A percentile compares a stretch with the other conserved stretches of the same genome.
These are phyloP conservation scores for Lanistes nyassanus DNA, from an alignment of 1,140 invertebrate species.

Conservation along the genomic window DNA sequence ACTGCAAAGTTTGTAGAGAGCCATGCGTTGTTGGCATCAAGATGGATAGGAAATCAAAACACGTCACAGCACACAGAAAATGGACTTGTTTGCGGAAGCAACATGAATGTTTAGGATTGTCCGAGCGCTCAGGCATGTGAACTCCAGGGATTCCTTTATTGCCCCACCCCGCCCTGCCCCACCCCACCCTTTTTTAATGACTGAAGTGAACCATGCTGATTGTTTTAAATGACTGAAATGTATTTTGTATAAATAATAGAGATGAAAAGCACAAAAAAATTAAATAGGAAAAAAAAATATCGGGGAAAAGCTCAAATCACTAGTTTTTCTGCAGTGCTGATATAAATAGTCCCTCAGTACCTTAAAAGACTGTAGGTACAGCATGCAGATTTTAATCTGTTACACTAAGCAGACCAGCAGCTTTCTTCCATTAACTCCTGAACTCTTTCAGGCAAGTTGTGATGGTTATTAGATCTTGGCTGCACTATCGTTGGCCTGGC, in stretches of 20 bases:
- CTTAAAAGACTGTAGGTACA: no score
- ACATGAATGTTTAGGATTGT: constrained; percentile 10
- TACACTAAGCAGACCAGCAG: no score
- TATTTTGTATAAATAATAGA: constrained; percentile 30
- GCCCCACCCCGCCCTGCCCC: no score
- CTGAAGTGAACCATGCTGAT: background rate
- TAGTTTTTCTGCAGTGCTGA: constrained; percentile 20
- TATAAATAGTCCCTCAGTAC: background rate
- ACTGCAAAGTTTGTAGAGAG: background rate
- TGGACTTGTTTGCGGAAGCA: constrained; percentile 20
- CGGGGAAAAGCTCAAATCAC: constrained; percentile 35
- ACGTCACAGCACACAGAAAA: background rate
- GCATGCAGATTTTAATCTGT: no score
- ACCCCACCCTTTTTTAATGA: background rate
- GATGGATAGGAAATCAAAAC: no score
- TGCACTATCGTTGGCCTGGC: no score
- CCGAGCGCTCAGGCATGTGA: constrained; percentile 1
- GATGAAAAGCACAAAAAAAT: constrained; percentile 22
- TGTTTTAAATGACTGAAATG: constrained; percentile 15
- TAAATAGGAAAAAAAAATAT: constrained; percentile 21
- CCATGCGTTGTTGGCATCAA: no score
- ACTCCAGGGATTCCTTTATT: constrained; percentile 26
- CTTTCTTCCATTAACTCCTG: no score
- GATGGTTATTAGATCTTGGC: no score
- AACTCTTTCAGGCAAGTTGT: no score